Base-by-base conservation (phyloP, 2,113 vertebrate species). In the Microcebus murinus region DNA sequence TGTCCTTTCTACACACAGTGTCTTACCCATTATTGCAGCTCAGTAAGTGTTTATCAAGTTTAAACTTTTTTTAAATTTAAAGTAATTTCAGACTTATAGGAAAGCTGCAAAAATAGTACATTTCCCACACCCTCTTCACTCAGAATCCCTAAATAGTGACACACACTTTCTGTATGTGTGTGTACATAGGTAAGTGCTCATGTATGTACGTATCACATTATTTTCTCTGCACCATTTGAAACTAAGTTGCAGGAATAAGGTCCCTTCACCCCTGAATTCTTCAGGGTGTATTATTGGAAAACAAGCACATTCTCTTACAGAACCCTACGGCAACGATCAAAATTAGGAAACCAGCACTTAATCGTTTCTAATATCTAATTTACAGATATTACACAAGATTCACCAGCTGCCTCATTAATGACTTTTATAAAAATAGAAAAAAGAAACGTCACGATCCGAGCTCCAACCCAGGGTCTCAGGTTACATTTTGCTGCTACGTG, bases 151-250 rank as follows among this genome's bases (percentile, higher is more conserved):
- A 52, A 87, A 4, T 61, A 79, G 36, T 21, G 67, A 79, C 34
- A 65, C 83, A 73, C 31, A 65, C 17, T 70, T 23, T 89, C 20
- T 57, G 31, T 68, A 4, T n/a, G 14, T n/a, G 2, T 68, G 67
- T 68, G 29, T 8, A 3, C 18, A n/a, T 18, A 34, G 34, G 6
- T n/a, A 83, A 0, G n/a, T 31, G 14, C 17, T 50, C 55, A 74
- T 4, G 34, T 39, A n/a, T 42, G 6, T 73, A 48, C 70, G 7
- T 48, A 81, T 65, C 68, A 57, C 87, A 71, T 87, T 61, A 73
- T 61, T 96, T 93, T 94, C 71, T 50, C 61, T 79, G 55, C 84
- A 42, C n/a, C 31, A 21, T 77, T 86, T 71, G 82, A 87, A 18
- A 87, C 42, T 57, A 76, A 70, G 11, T 42, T 70, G 10, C 42